Evolutionary conservation across 2,113 vertebrate genomes (phyloP).

Genomic region (Scortum barcoo): DNA sequence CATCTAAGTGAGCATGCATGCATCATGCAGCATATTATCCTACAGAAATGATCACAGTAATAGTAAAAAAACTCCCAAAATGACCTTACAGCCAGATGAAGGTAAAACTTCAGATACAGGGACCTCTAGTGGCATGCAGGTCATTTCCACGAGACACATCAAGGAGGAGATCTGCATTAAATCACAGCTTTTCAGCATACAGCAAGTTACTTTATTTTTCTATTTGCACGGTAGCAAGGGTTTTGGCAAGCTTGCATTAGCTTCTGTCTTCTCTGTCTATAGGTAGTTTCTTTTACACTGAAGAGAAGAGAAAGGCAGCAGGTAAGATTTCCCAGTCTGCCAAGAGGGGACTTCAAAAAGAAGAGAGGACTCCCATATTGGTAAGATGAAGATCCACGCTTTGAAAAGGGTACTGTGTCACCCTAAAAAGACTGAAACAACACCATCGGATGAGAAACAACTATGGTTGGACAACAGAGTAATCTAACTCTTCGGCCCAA

Average conservation of each 20-base stretch:
- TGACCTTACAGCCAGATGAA: neutral
- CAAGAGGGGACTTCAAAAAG: neutral
- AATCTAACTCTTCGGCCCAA: neutral
- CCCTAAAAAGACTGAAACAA: neutral
- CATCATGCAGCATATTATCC: neutral
- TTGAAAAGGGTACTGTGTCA: neutral
- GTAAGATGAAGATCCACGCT: neutral
- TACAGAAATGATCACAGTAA: neutral
- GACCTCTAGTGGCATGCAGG: neutral
- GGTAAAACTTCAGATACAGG: neutral
- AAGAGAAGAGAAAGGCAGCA: conserved; percentile 6
- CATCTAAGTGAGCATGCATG: neutral
- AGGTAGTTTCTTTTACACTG: neutral
- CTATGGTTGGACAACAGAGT: neutral
- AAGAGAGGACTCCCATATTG: neutral
- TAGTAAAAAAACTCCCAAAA: neutral
- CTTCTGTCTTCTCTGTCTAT: neutral
- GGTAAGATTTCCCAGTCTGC: neutral
- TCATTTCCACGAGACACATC: neutral
- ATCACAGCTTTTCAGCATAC: no score
- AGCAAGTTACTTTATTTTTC: neutral
- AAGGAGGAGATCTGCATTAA: neutral
- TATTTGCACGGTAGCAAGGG: neutral
- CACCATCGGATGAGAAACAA: neutral
- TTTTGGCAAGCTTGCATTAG: neutral